Evolutionary conservation across 2,113 vertebrate genomes (phyloP).

Genomic region (Crotophaga sulcirostris): DNA sequence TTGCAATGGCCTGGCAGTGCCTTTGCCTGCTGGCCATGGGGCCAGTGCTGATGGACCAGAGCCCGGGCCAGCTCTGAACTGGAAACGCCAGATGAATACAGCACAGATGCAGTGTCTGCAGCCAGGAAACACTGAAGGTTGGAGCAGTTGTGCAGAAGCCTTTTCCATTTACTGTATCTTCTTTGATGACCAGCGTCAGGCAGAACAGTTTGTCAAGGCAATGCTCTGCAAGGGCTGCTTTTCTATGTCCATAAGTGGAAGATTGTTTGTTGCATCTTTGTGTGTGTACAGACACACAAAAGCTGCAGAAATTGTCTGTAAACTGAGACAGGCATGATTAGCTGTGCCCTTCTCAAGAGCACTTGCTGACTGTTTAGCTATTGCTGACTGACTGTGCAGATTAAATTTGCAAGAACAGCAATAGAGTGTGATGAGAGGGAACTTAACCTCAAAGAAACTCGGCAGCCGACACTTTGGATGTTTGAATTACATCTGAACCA

Average conservation of each 20-base stretch:
- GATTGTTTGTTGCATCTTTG: neutral
- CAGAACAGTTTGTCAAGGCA: neutral
- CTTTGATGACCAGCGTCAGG: neutral
- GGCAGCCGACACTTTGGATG: neutral
- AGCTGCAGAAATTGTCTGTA: neutral
- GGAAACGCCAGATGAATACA: neutral
- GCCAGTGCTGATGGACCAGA: neutral
- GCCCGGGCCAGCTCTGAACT: neutral
- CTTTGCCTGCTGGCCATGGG: neutral
- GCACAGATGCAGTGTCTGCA: neutral
- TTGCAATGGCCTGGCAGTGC: fast-evolving
- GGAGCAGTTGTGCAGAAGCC: neutral
- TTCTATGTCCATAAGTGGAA: neutral
- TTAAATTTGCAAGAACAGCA: constrained; percentile 38
- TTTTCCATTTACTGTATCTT: neutral
- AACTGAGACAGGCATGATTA: neutral
- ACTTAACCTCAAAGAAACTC: constrained; percentile 18
- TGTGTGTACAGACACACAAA: neutral
- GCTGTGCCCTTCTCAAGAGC: neutral
- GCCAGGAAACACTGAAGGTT: neutral
- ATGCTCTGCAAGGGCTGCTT: neutral
- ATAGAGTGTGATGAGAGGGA: neutral
- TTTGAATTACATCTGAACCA: constrained; percentile 26
- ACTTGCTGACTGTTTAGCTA: neutral
- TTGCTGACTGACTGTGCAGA: constrained; percentile 22